Evolutionary conservation across 2,888 invertebrate genomes (phyloP).

Genomic region (Elmis aenea): DNA sequence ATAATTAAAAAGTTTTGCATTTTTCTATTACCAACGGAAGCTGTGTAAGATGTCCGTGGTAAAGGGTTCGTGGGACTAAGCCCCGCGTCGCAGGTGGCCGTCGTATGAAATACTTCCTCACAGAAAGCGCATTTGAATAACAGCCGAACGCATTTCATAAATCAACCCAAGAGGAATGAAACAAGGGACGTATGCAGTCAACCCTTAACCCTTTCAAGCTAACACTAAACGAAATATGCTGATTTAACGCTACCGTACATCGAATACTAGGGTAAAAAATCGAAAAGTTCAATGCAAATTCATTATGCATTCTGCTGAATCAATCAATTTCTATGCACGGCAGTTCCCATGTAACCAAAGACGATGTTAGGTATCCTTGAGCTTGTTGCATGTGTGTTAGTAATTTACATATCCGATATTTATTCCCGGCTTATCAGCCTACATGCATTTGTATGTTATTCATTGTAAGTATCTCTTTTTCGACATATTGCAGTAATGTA

Average conservation of each 20-base stretch:
- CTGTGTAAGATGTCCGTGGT: too few species aligned
- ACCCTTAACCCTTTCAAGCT: constrained; percentile 29
- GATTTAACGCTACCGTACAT: constrained; percentile 12
- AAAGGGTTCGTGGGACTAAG: constrained; percentile 31
- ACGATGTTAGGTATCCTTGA: constrained; percentile 11
- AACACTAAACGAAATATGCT: constrained; percentile 8
- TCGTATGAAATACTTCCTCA: constrained; percentile 36
- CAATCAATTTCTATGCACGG: constrained; percentile 23
- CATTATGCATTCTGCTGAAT: constrained; percentile 23
- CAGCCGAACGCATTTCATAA: constrained; percentile 32
- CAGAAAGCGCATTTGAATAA: constrained; percentile 32
- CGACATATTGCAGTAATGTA: too few species aligned
- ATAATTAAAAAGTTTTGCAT: too few species aligned
- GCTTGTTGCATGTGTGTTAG: constrained; percentile 1
- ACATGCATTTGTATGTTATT: too few species aligned
- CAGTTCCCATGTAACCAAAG: constrained; percentile 27
- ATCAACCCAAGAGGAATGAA: constrained; percentile 31
- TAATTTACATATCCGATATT: constrained; percentile 6
- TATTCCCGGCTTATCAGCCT: too few species aligned
- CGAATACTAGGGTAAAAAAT: constrained; percentile 9
- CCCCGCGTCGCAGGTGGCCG: constrained; percentile 37
- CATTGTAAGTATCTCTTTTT: too few species aligned
- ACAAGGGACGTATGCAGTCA: constrained; percentile 25
- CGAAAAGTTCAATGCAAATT: constrained; percentile 20
- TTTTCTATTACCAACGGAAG: too few species aligned